A percentile compares a stretch with the other conserved stretches of the same genome.
phyloP scores from a whole-genome alignment of 2,888 invertebrate species.

The Macrophya annulata region DNA sequence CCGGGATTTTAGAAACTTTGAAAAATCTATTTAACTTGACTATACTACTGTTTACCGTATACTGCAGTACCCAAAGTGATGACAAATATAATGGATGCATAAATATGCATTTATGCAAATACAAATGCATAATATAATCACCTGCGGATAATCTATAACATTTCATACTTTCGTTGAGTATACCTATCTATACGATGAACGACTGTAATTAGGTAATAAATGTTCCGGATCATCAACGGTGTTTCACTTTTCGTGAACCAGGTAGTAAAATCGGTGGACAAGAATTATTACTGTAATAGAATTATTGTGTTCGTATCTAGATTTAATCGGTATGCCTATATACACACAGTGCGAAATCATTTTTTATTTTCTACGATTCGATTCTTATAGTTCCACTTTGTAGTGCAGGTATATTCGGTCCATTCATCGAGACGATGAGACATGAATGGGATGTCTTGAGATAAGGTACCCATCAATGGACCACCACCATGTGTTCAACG shows the following conservation, averaged over 20 bases:
- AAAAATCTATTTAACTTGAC: constrained; percentile 15
- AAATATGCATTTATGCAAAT: background rate
- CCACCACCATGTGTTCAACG: background rate
- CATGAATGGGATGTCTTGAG: background rate
- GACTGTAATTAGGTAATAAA: constrained; percentile 13
- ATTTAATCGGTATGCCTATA: background rate
- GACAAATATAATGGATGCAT: background rate
- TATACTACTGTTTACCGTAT: background rate
- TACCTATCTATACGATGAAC: background rate
- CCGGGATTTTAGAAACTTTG: background rate
- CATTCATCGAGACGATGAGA: background rate
- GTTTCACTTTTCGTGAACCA: background rate
- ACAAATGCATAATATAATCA: background rate
- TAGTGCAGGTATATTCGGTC: background rate
- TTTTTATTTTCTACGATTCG: background rate
- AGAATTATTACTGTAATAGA: background rate
- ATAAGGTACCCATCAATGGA: background rate
- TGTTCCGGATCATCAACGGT: background rate
- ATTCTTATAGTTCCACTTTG: background rate
- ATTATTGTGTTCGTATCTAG: background rate
- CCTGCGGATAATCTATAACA: background rate
- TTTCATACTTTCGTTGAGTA: background rate
- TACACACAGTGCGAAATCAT: background rate
- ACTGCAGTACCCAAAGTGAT: background rate
- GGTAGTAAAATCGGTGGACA: background rate